A percentile compares a stretch with the other conserved stretches of the same genome.
Conservation (phyloP, 2,113 vertebrate species). For the Muntiacus reevesi region DNA sequence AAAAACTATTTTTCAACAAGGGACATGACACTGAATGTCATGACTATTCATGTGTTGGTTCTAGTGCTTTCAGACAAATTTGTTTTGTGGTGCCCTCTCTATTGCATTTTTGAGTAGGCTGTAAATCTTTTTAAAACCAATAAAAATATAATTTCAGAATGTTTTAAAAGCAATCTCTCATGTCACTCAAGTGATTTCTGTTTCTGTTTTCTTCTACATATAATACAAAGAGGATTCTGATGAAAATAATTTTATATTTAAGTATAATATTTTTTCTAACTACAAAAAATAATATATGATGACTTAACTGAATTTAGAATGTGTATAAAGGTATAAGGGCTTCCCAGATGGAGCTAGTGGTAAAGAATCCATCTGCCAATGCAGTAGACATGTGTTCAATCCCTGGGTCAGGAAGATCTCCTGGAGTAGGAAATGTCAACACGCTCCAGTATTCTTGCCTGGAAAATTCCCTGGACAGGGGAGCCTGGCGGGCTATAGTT, state of each 20-base stretch:
- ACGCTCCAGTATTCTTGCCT: background rate
- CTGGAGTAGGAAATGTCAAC: background rate
- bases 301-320: constrained; percentile 23
- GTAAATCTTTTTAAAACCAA: constrained; percentile 70
- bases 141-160: constrained; percentile 61
- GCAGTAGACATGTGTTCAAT: background rate
- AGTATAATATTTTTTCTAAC: background rate
- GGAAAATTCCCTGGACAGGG: background rate
- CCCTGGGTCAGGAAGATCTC: background rate
- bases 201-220: constrained; percentile 23
- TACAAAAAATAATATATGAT: background rate
- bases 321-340: background rate
- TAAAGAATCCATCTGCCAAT: background rate
- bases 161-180: constrained; percentile 55
- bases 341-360: background rate
- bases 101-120: constrained; percentile 39
- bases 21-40: background rate
- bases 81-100: constrained; percentile 23
- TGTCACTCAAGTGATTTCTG: constrained; percentile 24
- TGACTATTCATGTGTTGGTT: constrained; percentile 12
- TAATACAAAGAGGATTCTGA: constrained; percentile 10
- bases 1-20: constrained; percentile 24
- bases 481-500: background rate
- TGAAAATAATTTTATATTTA: constrained; percentile 36
- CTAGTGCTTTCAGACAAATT: constrained; percentile 34